Conservation (phyloP, 2,113 vertebrate genomes). For the Tenrec ecaudatus region DNA sequence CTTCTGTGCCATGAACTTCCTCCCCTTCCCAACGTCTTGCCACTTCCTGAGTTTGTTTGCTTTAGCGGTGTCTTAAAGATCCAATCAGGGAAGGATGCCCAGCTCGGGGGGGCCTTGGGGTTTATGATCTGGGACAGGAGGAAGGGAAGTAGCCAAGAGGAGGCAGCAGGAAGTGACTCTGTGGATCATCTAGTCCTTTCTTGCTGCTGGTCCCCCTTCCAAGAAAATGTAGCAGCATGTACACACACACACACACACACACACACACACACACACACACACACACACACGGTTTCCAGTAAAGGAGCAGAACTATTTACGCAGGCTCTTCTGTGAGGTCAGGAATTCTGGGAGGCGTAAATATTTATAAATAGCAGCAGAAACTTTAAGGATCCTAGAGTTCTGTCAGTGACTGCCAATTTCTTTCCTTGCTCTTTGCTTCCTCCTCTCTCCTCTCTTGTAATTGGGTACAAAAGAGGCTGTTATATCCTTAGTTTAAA, state of each 20-base stretch:
- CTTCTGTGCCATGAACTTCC: conserved; percentile 86
- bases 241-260: conserved; percentile 37
- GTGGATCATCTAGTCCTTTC: conserved; percentile 79
- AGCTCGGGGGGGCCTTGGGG: conserved; percentile 29
- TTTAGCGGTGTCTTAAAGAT: conserved; percentile 86
- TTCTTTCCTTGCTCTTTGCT: conserved; percentile 57
- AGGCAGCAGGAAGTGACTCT: conserved; percentile 86
- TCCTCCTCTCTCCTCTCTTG: not conserved
- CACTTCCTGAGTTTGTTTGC: conserved; percentile 92
- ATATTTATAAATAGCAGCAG: conserved; percentile 83
- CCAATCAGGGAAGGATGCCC: conserved; percentile 82
- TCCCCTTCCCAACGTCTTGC: conserved; percentile 82
- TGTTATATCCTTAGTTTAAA: not conserved
- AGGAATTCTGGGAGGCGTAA: conserved; percentile 77
- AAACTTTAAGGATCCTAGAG: conserved; percentile 57
- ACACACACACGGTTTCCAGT: conserved; percentile 69
- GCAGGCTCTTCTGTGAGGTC: conserved; percentile 68
- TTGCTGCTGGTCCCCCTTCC: conserved; percentile 66
- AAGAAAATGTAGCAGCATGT: conserved; percentile 63
- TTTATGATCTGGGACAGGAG: conserved; percentile 49
- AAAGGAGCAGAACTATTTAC: conserved; percentile 64
- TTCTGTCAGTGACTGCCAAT: conserved; percentile 72
- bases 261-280: conserved; percentile 24
- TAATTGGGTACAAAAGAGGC: not conserved
- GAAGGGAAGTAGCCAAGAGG: conserved; percentile 72